Evolutionary conservation across 2,113 vertebrate species (phyloP).

Genomic region (Saimiri boliviensis): DNA sequence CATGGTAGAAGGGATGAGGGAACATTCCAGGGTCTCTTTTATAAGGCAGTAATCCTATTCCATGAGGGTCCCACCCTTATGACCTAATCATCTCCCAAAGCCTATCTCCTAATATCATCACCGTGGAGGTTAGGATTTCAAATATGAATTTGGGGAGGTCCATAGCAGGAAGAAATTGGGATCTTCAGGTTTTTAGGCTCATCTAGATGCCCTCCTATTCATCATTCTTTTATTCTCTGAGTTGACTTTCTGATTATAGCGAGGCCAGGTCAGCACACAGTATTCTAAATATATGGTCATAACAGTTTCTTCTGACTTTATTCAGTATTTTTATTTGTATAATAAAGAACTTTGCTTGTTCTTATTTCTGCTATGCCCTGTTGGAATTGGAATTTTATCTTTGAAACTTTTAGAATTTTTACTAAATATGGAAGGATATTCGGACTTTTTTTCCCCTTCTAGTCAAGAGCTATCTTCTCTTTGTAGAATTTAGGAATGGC

Average conservation of each 20-base stretch:
- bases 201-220: neutral
- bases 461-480: slow-evolving; percentile 38
- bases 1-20: neutral
- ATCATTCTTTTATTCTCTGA: slow-evolving; percentile 32
- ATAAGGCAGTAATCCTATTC: neutral
- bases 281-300: neutral
- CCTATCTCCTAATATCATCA: neutral
- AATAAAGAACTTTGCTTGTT: slow-evolving; percentile 46
- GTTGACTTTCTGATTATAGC: slow-evolving; percentile 11
- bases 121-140: neutral
- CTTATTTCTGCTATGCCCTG: slow-evolving; percentile 51
- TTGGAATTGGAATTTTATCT: slow-evolving; percentile 45
- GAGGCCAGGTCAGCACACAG: neutral
- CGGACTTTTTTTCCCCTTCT: neutral
- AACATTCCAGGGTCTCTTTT: neutral
- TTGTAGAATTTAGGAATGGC: slow-evolving; percentile 23
- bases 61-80: neutral
- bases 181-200: neutral
- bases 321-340: slow-evolving; percentile 51
- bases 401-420: slow-evolving; percentile 36
- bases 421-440: slow-evolving; percentile 47
- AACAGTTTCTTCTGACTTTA: neutral
- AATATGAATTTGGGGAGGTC: neutral
- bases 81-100: neutral
- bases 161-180: neutral